Evolutionary conservation across 2,797 vertebrate species (phyloP).

Genomic region (Phoebastria nigripes): DNA sequence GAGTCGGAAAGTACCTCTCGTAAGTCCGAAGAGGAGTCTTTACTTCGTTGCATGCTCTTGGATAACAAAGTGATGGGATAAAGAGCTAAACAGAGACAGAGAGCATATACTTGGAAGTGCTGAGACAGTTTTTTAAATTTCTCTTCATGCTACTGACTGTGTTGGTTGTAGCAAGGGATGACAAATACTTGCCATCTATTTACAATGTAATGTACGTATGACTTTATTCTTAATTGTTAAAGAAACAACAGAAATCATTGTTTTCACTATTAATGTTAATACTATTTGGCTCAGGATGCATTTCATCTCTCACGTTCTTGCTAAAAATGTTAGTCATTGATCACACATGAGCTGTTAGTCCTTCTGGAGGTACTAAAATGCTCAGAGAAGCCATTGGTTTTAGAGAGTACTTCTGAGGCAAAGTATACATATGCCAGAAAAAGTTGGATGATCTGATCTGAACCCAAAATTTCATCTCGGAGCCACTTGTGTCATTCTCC

Average conservation of each 20-base stretch:
- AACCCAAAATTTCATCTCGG: background rate
- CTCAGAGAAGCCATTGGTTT: background rate
- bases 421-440: background rate
- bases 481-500: background rate
- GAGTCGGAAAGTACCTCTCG: background rate
- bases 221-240: background rate
- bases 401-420: background rate
- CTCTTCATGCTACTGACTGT: accelerated
- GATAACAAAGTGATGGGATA: background rate
- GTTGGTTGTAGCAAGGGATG: background rate
- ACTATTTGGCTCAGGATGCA: background rate
- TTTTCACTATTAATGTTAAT: background rate
- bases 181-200: background rate
- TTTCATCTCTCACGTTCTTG: background rate
- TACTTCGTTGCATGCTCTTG: background rate
- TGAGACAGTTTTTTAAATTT: background rate
- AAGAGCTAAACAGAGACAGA: background rate
- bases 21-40: background rate
- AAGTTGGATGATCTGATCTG: background rate
- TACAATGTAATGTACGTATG: background rate
- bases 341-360: background rate
- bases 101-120: background rate
- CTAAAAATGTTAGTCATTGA: background rate
- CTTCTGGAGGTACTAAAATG: background rate
- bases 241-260: background rate